phyloP scores from a whole-genome alignment of 2,113 vertebrate genomes.

The Myrmecophaga tridactyla region DNA sequence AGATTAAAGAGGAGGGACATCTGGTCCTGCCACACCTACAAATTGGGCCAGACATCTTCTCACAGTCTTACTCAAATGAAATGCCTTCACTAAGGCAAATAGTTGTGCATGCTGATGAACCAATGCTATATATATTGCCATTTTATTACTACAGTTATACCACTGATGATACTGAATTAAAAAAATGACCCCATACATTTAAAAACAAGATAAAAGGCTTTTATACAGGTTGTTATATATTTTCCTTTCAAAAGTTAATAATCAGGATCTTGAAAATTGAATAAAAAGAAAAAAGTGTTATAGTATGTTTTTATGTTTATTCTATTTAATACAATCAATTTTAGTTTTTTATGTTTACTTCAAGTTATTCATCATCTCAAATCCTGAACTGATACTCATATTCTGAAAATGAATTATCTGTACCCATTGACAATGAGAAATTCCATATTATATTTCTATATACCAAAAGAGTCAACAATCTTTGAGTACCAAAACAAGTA shows the following conservation, averaged over 20 bases:
- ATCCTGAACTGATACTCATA: background rate
- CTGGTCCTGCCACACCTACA: background rate
- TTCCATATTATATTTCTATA: background rate
- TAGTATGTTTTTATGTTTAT: background rate
- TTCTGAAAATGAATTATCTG: background rate
- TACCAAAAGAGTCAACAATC: background rate
- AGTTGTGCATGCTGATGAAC: conserved; percentile 28
- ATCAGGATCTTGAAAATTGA: background rate
- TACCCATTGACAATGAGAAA: background rate
- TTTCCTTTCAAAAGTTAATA: background rate
- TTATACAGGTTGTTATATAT: background rate
- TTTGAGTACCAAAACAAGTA: background rate
- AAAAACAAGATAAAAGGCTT: background rate
- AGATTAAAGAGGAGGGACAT: background rate
- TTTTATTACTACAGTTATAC: conserved; percentile 30
- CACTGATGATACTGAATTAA: background rate
- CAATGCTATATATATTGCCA: conserved; percentile 12
- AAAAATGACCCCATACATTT: background rate
- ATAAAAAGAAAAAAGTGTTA: background rate
- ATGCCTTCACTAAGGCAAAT: conserved; percentile 59
- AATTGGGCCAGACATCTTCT: conserved; percentile 45
- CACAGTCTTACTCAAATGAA: conserved; percentile 44
- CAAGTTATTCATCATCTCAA: background rate
- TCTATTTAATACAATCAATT: background rate
- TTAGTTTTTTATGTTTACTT: background rate